These are phyloP conservation scores for Holothuria leucospilota DNA, from an alignment of 53 echinoderm and acorn worm species.

Conservation along the genomic window DNA sequence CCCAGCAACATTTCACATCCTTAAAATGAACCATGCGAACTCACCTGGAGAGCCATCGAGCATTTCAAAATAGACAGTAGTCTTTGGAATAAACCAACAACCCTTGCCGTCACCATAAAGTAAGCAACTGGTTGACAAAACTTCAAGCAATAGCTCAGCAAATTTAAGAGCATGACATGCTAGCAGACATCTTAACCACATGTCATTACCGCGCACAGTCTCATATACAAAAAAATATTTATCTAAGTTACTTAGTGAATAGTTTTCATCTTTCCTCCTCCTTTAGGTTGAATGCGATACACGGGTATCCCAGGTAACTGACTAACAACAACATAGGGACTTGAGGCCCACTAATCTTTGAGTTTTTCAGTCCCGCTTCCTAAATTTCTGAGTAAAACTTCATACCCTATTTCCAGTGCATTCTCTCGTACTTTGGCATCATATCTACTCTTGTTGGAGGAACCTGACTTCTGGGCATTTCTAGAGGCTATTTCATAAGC, in stretches of 20 bases:
- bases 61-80: not conserved
- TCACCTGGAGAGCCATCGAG: slow-evolving; percentile 1
- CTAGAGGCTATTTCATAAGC: slow-evolving; percentile 53
- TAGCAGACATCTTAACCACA: too few relatives aligned
- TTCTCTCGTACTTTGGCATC: slow-evolving; percentile 51
- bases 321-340: slow-evolving; percentile 22
- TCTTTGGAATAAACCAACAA: too few relatives aligned
- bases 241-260: not conserved
- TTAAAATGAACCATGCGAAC: too few relatives aligned
- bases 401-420: slow-evolving; percentile 31
- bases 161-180: too few relatives aligned
- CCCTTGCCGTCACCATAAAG: too few relatives aligned
- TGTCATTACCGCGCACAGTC: too few relatives aligned
- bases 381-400: slow-evolving; percentile 46
- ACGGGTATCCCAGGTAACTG: slow-evolving; percentile 52
- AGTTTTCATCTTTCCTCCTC: slow-evolving; percentile 32
- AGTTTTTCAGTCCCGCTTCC: slow-evolving; percentile 42
- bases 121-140: too few relatives aligned
- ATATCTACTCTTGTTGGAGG: slow-evolving; percentile 53
- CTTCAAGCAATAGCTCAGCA: too few relatives aligned
- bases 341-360: slow-evolving; percentile 43
- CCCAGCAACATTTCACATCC: too few relatives aligned
- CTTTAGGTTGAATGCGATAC: slow-evolving; percentile 50
- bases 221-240: too few relatives aligned
- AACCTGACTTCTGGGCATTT: slow-evolving; percentile 33